Conservation (phyloP, 1,140 invertebrate species). For the Drosophila sp. region DNA sequence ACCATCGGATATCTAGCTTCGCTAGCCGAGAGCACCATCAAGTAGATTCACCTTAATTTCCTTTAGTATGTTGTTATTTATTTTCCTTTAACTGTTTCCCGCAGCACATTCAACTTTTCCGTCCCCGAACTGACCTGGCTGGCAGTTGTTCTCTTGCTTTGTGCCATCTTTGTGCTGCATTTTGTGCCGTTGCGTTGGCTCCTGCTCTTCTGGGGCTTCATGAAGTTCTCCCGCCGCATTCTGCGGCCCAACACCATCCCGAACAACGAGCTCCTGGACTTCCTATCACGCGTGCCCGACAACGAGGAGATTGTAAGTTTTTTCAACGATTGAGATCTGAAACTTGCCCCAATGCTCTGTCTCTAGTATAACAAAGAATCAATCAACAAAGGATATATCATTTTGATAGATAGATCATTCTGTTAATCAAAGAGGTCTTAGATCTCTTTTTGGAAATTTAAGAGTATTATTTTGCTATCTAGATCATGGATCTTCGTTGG, state of each 20-base stretch:
- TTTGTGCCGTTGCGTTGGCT: conserved; percentile 96
- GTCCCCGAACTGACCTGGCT: conserved; percentile 98
- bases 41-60: conserved; percentile 87
- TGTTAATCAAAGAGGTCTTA: no score
- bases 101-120: conserved; percentile 97
- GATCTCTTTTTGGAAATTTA: no score
- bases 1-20: conserved; percentile 96
- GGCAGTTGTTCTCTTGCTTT: conserved; percentile 91
- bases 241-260: conserved; percentile 96
- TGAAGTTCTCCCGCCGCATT: conserved; percentile 98
- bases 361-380: no score
- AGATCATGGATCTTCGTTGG: no score
- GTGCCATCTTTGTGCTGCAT: conserved; percentile 93
- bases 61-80: no score
- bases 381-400: no score
- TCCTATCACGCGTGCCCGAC: conserved; percentile 97
- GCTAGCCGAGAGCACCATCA: conserved; percentile 96
- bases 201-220: conserved; percentile 97
- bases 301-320: conserved; percentile 94
- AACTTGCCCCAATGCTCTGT: no score
- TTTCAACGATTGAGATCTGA: no score
- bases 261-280: conserved; percentile 98
- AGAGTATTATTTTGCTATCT: no score
- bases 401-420: no score
- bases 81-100: conserved; percentile 62